Base-by-base conservation (phyloP, 2,797 vertebrate species). In the Epinephelus coioides region DNA sequence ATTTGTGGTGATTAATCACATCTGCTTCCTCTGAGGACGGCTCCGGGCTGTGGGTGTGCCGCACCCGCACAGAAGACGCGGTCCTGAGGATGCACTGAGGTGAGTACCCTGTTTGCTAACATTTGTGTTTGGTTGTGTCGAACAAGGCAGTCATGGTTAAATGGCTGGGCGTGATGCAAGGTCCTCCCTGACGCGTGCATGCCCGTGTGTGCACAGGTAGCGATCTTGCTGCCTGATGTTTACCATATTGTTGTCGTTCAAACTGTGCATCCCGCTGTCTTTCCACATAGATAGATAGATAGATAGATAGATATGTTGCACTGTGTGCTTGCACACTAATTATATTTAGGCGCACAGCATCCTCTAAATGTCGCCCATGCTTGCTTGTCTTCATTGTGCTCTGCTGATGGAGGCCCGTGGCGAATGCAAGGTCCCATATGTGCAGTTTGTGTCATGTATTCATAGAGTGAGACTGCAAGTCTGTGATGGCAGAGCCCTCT, bases 21-120 rank as follows among this genome's bases (percentile, higher is more conserved):
- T 74, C 79, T 70, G 81, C 51, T 21, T 3, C 2, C 12, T 19
- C 38, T 40, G 73, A 56, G 73, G 64, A 70, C 69, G 64, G 70
- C 61, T 25, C 6, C 2, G 82, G 73, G 63, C 80, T 64, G 89
- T 85, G 89, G 88, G 89, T 83, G 89, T 71, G 87, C 84, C 85
- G 84, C 91, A 74, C 76, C 89, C 89, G 61, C 85, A 56, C 73
- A 73, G 84, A 90, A 66, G 87, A 87, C 84, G 25, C 70, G 59
- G 50, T 81, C 72, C 79, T 6, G 86, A 89, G 81, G 89, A 95
- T 95, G 93, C 86, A 44, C 84, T 94, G 88, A 95, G 95, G 95
- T 95, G 89, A 92, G 94, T 76, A 1, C 23, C 3, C 30, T 3
- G 34, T 23, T 59, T 47, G 25, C 50, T 82, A 0, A 21, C 9